Evolutionary conservation across 2,113 vertebrate genomes (phyloP).

Genomic region (Nematolebias whitei): DNA sequence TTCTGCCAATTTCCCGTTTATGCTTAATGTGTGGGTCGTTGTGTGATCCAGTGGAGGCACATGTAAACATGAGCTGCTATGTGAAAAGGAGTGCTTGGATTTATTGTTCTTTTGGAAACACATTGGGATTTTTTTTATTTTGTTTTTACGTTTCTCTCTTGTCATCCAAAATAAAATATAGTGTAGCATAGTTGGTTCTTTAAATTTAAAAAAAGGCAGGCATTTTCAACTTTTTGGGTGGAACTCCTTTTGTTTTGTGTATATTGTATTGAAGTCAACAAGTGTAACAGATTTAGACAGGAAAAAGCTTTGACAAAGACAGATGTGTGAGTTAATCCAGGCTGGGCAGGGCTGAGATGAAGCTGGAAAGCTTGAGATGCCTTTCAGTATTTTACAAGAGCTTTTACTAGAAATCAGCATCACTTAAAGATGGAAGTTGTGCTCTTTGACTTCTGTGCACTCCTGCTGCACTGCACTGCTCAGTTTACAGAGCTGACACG

Average conservation of each 20-base stretch:
- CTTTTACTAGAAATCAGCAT: background rate
- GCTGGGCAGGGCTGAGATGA: slow-evolving; percentile 8
- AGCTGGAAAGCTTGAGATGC: slow-evolving; percentile 11
- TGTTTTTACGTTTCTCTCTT: background rate
- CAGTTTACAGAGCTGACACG: background rate
- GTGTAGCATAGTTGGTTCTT: background rate
- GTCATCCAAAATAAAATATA: background rate
- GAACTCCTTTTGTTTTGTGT: slow-evolving; percentile 30
- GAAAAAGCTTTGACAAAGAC: slow-evolving; percentile 24
- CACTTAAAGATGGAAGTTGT: background rate
- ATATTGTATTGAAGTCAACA: slow-evolving; percentile 19
- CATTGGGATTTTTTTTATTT: slow-evolving; percentile 17
- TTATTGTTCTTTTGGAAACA: slow-evolving; percentile 3
- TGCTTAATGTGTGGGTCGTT: background rate
- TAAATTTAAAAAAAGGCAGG: background rate
- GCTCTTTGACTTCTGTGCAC: background rate
- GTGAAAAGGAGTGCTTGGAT: slow-evolving; percentile 11
- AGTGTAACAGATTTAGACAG: slow-evolving; percentile 37
- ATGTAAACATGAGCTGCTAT: slow-evolving; percentile 3
- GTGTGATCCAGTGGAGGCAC: background rate
- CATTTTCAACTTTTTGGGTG: slow-evolving; percentile 2
- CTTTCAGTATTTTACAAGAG: slow-evolving; percentile 2
- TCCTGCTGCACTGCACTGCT: background rate
- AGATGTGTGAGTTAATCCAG: slow-evolving; percentile 35
- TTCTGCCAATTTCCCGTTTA: slow-evolving; percentile 40